Conservation (phyloP, 2,113 vertebrate genomes). For the Psilopogon haemacephalus region DNA sequence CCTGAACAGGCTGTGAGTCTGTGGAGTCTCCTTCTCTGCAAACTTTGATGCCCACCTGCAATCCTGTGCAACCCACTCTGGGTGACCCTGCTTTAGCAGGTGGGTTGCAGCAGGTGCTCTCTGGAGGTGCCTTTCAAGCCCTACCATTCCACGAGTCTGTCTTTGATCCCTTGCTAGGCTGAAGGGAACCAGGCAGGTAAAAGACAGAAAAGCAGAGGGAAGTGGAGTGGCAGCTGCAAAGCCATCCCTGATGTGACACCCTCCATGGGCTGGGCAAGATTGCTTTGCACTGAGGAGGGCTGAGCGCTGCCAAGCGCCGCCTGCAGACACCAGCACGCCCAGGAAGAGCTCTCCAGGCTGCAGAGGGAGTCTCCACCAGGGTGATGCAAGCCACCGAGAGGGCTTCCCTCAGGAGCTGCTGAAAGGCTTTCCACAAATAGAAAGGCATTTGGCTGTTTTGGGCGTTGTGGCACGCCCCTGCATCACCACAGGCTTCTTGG, state of each 20-base stretch:
- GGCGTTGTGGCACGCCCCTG: background rate
- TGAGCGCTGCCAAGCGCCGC: too few relatives aligned
- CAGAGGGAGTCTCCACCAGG: background rate
- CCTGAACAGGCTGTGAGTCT: too few relatives aligned
- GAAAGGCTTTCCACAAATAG: conserved; percentile 53
- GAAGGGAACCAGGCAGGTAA: background rate
- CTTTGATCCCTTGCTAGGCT: background rate
- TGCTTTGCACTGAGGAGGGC: too few relatives aligned
- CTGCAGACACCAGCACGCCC: background rate
- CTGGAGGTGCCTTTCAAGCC: too few relatives aligned
- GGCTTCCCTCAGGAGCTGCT: conserved; percentile 14
- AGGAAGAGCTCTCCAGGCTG: background rate
- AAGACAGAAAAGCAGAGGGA: background rate
- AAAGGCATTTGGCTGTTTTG: conserved; percentile 39
- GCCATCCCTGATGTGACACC: background rate
- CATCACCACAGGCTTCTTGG: conserved; percentile 34
- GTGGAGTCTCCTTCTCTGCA: too few relatives aligned
- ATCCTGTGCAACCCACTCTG: too few relatives aligned
- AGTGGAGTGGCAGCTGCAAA: background rate
- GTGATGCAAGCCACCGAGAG: background rate
- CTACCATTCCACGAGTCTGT: too few relatives aligned
- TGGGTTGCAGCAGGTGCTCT: too few relatives aligned
- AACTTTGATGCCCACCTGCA: too few relatives aligned
- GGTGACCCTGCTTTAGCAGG: too few relatives aligned
- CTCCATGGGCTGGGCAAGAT: background rate